phyloP scores from a whole-genome alignment of 2,888 invertebrate species.

The Cecidostiba fungosa region DNA sequence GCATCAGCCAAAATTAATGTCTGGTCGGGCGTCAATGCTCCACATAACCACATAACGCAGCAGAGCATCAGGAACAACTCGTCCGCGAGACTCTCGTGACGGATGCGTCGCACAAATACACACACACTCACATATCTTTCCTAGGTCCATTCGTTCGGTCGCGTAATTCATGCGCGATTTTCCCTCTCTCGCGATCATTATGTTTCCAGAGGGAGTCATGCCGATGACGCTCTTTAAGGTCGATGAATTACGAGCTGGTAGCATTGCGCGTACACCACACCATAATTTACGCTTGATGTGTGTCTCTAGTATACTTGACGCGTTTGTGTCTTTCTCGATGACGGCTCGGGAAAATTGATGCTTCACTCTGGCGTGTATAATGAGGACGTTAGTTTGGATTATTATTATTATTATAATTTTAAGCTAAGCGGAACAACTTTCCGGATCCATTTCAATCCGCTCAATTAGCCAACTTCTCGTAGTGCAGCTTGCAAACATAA shows the following conservation, averaged over 20 bases:
- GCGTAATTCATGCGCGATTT: constrained; percentile 64
- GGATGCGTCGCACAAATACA: constrained; percentile 21
- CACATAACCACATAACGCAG: background rate
- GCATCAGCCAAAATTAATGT: background rate
- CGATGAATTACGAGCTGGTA: constrained; percentile 58
- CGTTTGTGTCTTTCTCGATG: constrained; percentile 8
- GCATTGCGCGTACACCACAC: background rate
- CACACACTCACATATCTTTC: background rate
- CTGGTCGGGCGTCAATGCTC: background rate
- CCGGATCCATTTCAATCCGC: background rate
- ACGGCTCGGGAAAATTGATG: background rate
- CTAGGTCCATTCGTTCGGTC: constrained; percentile 50
- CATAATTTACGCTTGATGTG: background rate
- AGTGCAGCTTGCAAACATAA: background rate
- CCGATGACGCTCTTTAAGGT: constrained; percentile 65
- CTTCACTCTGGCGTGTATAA: background rate
- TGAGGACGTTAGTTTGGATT: background rate
- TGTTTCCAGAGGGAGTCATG: constrained; percentile 22
- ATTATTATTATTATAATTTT: background rate
- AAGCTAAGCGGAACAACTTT: background rate
- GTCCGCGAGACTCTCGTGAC: constrained; percentile 32
- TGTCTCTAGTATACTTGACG: background rate
- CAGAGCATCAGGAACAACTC: background rate
- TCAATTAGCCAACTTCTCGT: background rate
- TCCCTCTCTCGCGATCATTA: constrained; percentile 61